Evolutionary conservation across 2,797 vertebrate species (phyloP), one percentile per base, ranked within the genome.

Genomic region (Anas flavirostris): DNA sequence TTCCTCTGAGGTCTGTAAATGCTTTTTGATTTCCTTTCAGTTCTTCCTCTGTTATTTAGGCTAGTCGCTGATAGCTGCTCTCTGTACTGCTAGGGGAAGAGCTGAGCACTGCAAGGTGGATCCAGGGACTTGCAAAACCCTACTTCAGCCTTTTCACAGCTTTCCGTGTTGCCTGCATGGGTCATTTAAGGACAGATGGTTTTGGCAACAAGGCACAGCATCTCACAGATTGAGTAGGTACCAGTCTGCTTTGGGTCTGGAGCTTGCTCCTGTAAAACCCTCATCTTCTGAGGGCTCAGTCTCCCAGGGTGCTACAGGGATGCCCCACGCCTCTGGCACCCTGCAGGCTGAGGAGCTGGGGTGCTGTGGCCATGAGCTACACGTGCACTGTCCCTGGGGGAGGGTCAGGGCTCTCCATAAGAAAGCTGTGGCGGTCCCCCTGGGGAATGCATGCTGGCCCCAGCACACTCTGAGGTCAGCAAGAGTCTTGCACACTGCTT

Each of bases 381-480:
- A 19, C 8, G 17, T 53, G 35, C 50, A 7, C 28, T 5, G 12
- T 70, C 19, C 48, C 21, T 53, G 15, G 28, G 35, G 13, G 29
- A 12, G 50, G 50, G 50, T 23, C 28, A 21, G 50, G 35, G 16
- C 50, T 70, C 50, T 53, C 50, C 8, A 17, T 22, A 41, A 53
- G 43, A n/a, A 39, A 37, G n/a, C 18, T 74, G 16, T 55, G 23
- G 17, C 41, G 59, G 56, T 55, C 33, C n/a, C 41, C 1, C 0
- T 9, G 39, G 28, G 26, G 0, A 0, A 21, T 3, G 0, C 1
- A 0, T 8, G 17, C 58, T 74, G 37, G n/a, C 46, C 43, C 44
- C 63, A 48, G 33, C 19, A 9, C 13, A 43, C 2, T 0, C 16
- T 33, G 60, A 50, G 31, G 56, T 50, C 80, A 77, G 63, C 18